Percentiles rank a stretch among this genome's conserved stretches.
Conservation (phyloP, 2,797 vertebrate genomes). For the Myotis findleyi region DNA sequence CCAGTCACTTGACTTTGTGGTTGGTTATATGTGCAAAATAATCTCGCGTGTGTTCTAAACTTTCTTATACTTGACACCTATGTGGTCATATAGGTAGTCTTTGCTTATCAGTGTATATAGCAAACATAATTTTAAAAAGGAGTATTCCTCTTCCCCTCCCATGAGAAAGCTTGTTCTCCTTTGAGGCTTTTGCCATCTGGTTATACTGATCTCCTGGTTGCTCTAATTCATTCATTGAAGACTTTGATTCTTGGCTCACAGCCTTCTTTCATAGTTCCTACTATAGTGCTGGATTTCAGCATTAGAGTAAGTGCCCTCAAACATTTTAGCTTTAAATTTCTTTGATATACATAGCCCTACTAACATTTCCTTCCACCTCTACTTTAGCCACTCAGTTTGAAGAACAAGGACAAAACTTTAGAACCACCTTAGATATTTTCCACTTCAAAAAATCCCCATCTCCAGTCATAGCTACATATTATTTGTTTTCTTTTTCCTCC, state of each 20-base stretch:
- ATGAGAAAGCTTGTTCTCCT: constrained; percentile 2
- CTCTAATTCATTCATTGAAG: constrained; percentile 23
- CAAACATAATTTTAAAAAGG: not conserved
- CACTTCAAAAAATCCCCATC: not conserved
- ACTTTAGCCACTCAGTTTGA: not conserved
- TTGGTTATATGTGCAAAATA: constrained; percentile 39
- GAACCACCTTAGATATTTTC: not conserved
- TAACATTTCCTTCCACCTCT: not conserved
- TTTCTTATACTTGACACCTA: constrained; percentile 1
- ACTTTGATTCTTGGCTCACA: constrained; percentile 33
- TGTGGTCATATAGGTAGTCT: not conserved
- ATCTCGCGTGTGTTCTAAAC: constrained; percentile 13
- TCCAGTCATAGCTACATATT: not conserved
- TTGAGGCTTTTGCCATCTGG: constrained; percentile 4
- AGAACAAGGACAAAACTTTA: constrained; percentile 28
- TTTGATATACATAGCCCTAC: not conserved
- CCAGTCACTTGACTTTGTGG: constrained; percentile 7
- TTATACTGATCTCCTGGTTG: constrained; percentile 17
- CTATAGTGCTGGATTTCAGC: constrained; percentile 11
- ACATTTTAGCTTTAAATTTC: constrained; percentile 39
- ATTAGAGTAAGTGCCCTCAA: not conserved
- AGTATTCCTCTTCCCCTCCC: not conserved
- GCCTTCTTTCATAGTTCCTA: not conserved
- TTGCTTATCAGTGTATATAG: not conserved
- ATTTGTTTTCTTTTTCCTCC: constrained; percentile 7